A percentile compares a stretch with the other conserved stretches of the same genome.
phyloP scores from a whole-genome alignment of 2,797 vertebrate genomes.

The Urocyon cinereoargenteus region DNA sequence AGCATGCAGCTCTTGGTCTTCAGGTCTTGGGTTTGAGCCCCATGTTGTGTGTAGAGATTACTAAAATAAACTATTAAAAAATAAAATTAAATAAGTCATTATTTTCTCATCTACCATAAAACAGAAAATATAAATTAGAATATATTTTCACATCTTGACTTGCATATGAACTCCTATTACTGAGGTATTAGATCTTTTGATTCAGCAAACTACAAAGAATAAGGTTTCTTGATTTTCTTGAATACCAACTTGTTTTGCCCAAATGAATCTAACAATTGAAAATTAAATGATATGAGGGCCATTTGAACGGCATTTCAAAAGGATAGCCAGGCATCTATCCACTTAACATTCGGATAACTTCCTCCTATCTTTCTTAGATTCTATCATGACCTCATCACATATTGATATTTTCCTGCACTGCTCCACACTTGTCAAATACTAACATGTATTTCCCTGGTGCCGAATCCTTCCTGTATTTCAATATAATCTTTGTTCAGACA shows the following conservation, averaged over 20 bases:
- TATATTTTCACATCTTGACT: not conserved
- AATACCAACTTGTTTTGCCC: slow-evolving; percentile 26
- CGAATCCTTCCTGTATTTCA: slow-evolving; percentile 68
- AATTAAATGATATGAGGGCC: not conserved
- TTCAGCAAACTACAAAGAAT: not conserved
- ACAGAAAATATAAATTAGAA: not conserved
- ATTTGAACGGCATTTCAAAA: slow-evolving; percentile 5
- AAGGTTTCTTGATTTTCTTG: not conserved
- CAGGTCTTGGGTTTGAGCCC: not conserved
- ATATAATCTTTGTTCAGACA: slow-evolving; percentile 81
- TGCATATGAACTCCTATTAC: not conserved
- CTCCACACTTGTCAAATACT: slow-evolving; percentile 67
- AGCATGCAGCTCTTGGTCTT: not conserved
- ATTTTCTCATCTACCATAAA: slow-evolving; percentile 31
- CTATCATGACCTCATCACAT: slow-evolving; percentile 66
- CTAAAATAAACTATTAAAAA: not conserved
- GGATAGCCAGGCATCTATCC: not conserved
- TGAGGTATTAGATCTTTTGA: not conserved
- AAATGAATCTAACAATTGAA: not conserved
- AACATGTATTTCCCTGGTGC: slow-evolving; percentile 66
- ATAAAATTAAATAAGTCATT: not conserved
- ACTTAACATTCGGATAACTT: slow-evolving; percentile 28
- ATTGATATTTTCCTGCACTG: slow-evolving; percentile 63
- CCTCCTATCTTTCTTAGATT: slow-evolving; percentile 51
- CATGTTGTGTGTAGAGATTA: not conserved